Base-by-base conservation (phyloP, 2,888 invertebrate genomes). In the Bellardia pandia region DNA sequence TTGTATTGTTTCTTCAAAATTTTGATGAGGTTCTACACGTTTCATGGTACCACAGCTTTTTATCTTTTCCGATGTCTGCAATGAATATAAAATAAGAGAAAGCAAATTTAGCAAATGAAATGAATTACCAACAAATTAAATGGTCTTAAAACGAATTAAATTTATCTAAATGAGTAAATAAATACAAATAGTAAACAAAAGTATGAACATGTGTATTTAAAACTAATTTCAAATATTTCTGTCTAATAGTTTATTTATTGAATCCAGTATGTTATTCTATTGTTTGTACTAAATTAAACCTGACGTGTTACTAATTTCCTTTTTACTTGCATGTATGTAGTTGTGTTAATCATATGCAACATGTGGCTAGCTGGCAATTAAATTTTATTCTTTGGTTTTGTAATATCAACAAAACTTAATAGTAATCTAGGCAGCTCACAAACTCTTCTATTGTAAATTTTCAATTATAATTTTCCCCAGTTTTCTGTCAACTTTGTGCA, bases 1-100 rank as follows among this genome's bases (percentile, higher is more conserved):
- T 90, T 93, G 93, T 90, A 93, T 93, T 89, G 93, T 93, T 90
- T 93, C 93, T 89, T 93, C 93, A 88, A 93, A 93, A 88, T 93
- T 93, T 89, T 93, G 93, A 88, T 93, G 93, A 7, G 93, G 93
- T 74, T 93, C 93, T 5, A 92, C 92, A 75, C 93, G 92, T 84
- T 93, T 93, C 89, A 93, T 92, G 64, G 93, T 93, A 78, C 91
- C 91, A 90, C 93, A 92, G 87, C 91, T 90, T 85, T 92, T 92
- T 64, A 93, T 88, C 82, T 93, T 92, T 69, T 93, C 93, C 62
- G 92, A 91, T 60, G 93, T 92, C 93, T 93, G 90, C 68, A 86
- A 90, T 71, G 30, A 45, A 68, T 13, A 37, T 8, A 40, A 88
- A 85, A 78, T 75, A 51, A 42, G 9, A 78, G 14, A 71, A 88